Conservation (phyloP, 1,140 invertebrate species). For the Latrodectus geometricus region DNA sequence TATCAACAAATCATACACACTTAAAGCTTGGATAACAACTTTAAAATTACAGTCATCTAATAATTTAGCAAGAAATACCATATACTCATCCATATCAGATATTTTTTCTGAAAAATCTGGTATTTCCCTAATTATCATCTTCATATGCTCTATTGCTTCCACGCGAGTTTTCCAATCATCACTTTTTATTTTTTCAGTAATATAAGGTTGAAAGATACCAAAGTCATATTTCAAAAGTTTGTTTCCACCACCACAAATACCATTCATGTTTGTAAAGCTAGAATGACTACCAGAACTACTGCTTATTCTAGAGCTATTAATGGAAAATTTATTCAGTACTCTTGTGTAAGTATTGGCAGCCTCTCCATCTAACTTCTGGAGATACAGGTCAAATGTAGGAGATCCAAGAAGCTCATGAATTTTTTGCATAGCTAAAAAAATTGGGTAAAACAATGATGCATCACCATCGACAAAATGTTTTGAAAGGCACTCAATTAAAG, state of each 20-base stretch:
- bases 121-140: conserved; percentile 63
- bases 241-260: background rate
- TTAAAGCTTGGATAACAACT: conserved; percentile 51
- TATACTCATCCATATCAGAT: conserved; percentile 57
- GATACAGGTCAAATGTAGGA: conserved; percentile 44
- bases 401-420: conserved; percentile 63
- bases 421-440: conserved; percentile 64
- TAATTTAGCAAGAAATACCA: conserved; percentile 50
- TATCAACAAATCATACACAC: conserved; percentile 57
- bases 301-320: conserved; percentile 40
- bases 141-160: conserved; percentile 73
- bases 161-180: conserved; percentile 74
- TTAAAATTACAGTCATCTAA: conserved; percentile 59
- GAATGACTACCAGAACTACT: conserved; percentile 54
- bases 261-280: conserved; percentile 47
- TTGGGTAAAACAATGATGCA: conserved; percentile 64
- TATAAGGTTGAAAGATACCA: conserved; percentile 58
- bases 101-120: conserved; percentile 54
- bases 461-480: conserved; percentile 63
- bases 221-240: conserved; percentile 49
- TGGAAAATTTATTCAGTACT: conserved; percentile 49
- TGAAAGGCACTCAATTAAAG: conserved; percentile 62
- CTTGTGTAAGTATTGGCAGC: conserved; percentile 51
- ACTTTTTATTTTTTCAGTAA: conserved; percentile 55
- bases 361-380: conserved; percentile 58